A percentile compares a stretch with the other conserved stretches of the same genome.
Evolutionary conservation across 2,888 invertebrate species (phyloP).

Genomic region (Syrista parreyssii): DNA sequence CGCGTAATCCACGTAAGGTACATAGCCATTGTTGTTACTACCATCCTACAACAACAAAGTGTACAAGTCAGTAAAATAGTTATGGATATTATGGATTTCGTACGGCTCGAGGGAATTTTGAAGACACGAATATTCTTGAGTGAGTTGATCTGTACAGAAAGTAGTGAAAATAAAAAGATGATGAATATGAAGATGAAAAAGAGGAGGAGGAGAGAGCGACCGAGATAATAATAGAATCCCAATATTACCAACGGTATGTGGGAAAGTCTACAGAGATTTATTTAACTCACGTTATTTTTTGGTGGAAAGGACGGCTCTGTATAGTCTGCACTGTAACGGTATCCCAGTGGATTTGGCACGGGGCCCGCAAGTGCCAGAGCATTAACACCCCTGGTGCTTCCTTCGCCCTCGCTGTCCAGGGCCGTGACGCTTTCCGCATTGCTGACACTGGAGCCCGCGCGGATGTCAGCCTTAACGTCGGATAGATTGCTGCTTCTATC

Average conservation of each 20-base stretch:
- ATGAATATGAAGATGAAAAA: conserved; percentile 24
- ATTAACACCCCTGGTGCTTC: conserved; percentile 70
- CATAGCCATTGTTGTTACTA: conserved; percentile 86
- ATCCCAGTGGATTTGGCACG: conserved; percentile 78
- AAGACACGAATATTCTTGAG: not conserved
- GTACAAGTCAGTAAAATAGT: not conserved
- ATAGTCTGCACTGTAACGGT: conserved; percentile 82
- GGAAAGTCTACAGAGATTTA: not conserved
- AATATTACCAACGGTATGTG: not conserved
- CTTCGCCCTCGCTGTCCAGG: conserved; percentile 68
- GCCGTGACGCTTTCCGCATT: conserved; percentile 75
- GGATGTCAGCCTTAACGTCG: conserved; percentile 88
- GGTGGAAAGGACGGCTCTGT: conserved; percentile 83
- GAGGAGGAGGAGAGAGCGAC: not conserved
- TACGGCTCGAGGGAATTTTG: not conserved
- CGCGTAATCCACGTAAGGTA: conserved; percentile 89
- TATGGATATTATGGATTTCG: not conserved
- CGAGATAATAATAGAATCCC: not conserved
- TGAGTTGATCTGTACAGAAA: not conserved
- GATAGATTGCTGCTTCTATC: conserved; percentile 93
- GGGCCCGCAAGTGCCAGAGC: conserved; percentile 78
- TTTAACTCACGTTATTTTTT: conserved; percentile 73
- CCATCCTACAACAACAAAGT: conserved; percentile 72
- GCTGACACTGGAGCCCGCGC: conserved; percentile 84
- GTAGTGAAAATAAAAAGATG: not conserved